A percentile compares a stretch with the other conserved stretches of the same genome.
These are phyloP conservation scores for Epistrophe grossulariae DNA, from an alignment of 2,888 invertebrate species.

Conservation along the genomic window DNA sequence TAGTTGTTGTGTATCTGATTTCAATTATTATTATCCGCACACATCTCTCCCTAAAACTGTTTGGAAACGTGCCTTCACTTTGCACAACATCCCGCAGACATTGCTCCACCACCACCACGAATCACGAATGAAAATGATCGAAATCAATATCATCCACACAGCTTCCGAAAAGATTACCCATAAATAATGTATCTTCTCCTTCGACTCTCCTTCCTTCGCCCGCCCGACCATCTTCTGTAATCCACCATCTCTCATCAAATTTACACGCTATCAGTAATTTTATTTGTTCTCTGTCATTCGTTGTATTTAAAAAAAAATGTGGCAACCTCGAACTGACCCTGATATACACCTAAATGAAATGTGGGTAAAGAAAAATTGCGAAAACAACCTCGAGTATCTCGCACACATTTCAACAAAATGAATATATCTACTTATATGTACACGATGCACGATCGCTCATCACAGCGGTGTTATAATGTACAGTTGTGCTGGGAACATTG, in stretches of 20 bases:
- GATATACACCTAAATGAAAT: conserved; percentile 78
- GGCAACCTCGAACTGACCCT: conserved; percentile 84
- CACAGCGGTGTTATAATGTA: background rate
- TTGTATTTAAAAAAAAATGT: conserved; percentile 76
- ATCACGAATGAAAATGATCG: conserved; percentile 9
- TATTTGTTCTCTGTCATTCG: conserved; percentile 62
- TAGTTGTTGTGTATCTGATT: conserved; percentile 51
- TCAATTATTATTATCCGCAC: conserved; percentile 31
- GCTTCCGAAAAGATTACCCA: conserved; percentile 60
- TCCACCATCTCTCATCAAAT: conserved; percentile 19
- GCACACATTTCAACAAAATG: conserved; percentile 40
- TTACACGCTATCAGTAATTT: conserved; percentile 53
- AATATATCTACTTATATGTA: background rate
- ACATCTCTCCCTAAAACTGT: conserved; percentile 17
- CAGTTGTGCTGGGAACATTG: conserved; percentile 53
- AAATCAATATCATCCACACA: conserved; percentile 55
- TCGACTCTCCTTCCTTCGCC: background rate
- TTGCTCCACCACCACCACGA: conserved; percentile 50
- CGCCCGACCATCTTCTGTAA: background rate
- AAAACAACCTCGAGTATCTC: conserved; percentile 73
- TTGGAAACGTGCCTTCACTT: conserved; percentile 23
- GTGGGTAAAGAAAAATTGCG: conserved; percentile 77
- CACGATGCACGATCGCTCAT: conserved; percentile 9
- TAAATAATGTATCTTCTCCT: conserved; percentile 34
- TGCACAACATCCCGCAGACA: conserved; percentile 40